Evolutionary conservation across 1,140 invertebrate species (phyloP), one percentile per base, ranked within the genome.

Genomic region (Littorina saxatilis): DNA sequence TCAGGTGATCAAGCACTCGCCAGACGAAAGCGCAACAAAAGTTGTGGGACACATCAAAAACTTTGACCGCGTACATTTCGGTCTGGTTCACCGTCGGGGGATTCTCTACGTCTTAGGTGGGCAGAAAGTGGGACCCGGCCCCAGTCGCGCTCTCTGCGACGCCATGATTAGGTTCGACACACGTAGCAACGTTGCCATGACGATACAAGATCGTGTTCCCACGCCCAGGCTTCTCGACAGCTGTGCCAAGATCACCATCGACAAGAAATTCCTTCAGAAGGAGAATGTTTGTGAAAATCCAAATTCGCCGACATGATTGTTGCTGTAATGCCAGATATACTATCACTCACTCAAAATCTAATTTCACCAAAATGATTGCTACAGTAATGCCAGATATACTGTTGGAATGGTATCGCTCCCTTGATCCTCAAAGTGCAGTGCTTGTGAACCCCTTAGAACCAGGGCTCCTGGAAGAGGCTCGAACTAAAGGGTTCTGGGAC

Each of bases 31-130:
- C 43, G 37, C 47, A 17, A 83, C 82, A 47, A 83, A 83, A 39
- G 68, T 86, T 17, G 86, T 88, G 15, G 88, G 88, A 15, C 80
- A 85, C 5, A 86, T 90, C 23, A 87, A 87, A 40, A 84, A 86
- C 23, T 90, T 89, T 81, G 87, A 89, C 40, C 79, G 87, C 37
- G 89, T 89, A 20, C 89, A 90, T 58, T 90, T 88, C 52, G 89
- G 89, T 11, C 84, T 89, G 13, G 84, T 89, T 50, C 88, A 90
- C 61, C 85, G 87, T 11, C 87, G 86, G 20, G 89, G 89, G 0
- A 85, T 85, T 20, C 83, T 90, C 5, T 85, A 87, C 61, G 83
- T 90, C 1, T 72, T 90, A 0, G 89, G 89, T 0, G 89, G 89
- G 0, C 88, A 88, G 79, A 86, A 37, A 84, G 88, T 80, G 78